Evolutionary conservation across 2,888 invertebrate species (phyloP), one percentile per base, ranked within the genome.

Genomic region (Zhuqinia jingwanae): DNA sequence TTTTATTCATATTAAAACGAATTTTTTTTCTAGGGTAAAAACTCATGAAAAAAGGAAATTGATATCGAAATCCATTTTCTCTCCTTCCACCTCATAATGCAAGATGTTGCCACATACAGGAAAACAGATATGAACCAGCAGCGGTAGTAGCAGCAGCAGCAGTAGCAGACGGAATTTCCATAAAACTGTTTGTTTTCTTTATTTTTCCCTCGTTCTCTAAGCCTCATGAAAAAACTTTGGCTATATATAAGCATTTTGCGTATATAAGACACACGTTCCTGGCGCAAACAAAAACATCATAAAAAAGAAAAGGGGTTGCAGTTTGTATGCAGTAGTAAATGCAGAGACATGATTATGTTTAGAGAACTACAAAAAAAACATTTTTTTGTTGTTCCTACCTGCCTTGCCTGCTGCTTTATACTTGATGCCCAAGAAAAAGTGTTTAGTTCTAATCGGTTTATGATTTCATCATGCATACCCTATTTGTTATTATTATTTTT

Each of bases 41-140:
- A 77, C 60, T 84, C 76, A 65, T 68, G 84, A 84, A 56, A 84
- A 83, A 77, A 65, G 84, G 84, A 84, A 84, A 84, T 84, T 84
- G 84, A 84, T 84, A 84, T 84, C 77, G 53, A 77, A 84, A 77
- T 77, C 84, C 84, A 84, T 84, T 84, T 84, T 77, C 84, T 56
- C 84, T 68, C 27, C 84, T 75, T 82, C 76, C 73, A 84, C 75
- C 77, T 84, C 77, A 68, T 77, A 84, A 63, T 68, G 77, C 76
- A 77, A 84, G 76, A 84, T 84, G 84, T 76, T 81, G 81, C 81
- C 56, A 73, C 60, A 30, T n/a, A 65, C 50, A 65, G 63, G 47
- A 70, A 81, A 50, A 65, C 36, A 79, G 70, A 80, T 70, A 80
- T 36, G 36, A 36, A 36, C n/a, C n/a, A n/a, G n/a, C n/a, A n/a